Conservation (phyloP, 2,888 invertebrate genomes). For the Acronicta leporina region DNA sequence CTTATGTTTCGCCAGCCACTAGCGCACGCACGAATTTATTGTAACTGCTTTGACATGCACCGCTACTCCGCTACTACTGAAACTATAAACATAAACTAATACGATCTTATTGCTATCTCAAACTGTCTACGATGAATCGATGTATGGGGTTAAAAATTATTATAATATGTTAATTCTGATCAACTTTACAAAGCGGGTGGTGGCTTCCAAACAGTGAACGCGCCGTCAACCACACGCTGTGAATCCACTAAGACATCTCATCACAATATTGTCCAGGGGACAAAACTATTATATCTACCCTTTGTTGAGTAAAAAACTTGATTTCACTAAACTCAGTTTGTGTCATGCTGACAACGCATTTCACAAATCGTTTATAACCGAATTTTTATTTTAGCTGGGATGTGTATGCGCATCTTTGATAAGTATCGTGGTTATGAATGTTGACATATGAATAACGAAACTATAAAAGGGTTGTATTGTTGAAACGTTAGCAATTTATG, state of each 20-base stretch:
- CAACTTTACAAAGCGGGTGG: slow-evolving; percentile 73
- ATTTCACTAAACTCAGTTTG: slow-evolving; percentile 73
- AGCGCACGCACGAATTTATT: slow-evolving; percentile 62
- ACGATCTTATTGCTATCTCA: slow-evolving; percentile 60
- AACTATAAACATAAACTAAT: slow-evolving; percentile 71
- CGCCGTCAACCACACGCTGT: slow-evolving; percentile 78
- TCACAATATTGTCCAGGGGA: slow-evolving; percentile 79
- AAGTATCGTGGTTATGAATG: slow-evolving; percentile 80
- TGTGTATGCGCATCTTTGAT: slow-evolving; percentile 74
- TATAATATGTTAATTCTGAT: slow-evolving; percentile 78
- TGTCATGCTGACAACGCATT: slow-evolving; percentile 87
- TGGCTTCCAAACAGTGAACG: slow-evolving; percentile 83
- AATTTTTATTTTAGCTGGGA: slow-evolving; percentile 76
- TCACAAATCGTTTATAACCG: slow-evolving; percentile 84
- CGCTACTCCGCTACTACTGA: slow-evolving; percentile 64
- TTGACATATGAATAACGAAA: slow-evolving; percentile 75
- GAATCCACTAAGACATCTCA: slow-evolving; percentile 80
- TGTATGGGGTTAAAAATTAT: slow-evolving; percentile 79
- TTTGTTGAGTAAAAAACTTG: slow-evolving; percentile 69
- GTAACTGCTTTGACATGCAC: slow-evolving; percentile 62
- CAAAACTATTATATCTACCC: slow-evolving; percentile 77
- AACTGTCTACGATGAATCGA: slow-evolving; percentile 63
- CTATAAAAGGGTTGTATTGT: slow-evolving; percentile 75
- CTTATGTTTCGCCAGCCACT: slow-evolving; percentile 57
- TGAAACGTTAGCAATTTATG: slow-evolving; percentile 77